Conservation (phyloP, 2,797 vertebrate species). For the Malurus splendens region DNA sequence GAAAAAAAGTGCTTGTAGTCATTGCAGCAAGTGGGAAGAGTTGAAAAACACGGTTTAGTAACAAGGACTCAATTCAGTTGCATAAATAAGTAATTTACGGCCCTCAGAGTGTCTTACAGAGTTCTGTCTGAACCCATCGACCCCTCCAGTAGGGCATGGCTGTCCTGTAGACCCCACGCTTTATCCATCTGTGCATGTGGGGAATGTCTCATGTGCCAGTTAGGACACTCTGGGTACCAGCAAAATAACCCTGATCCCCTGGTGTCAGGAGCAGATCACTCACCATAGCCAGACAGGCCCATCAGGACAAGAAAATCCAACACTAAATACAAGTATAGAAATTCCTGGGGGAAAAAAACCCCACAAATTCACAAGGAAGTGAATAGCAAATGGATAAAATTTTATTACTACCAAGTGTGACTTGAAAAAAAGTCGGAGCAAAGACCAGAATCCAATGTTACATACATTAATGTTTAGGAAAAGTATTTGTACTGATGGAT, state of each 20-base stretch:
- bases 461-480: not conserved
- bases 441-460: not conserved
- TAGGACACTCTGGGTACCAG: not conserved
- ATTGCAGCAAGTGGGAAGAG: not conserved
- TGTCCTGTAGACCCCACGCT: not conserved
- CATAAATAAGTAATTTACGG: not conserved
- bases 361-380: not conserved
- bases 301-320: not conserved
- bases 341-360: accelerated
- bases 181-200: not conserved
- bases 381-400: not conserved
- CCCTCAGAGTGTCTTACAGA: not conserved
- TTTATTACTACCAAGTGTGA: not conserved
- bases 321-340: not conserved
- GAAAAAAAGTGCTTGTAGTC: not conserved
- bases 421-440: not conserved
- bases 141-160: not conserved
- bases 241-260: not conserved
- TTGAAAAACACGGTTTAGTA: not conserved
- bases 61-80: not conserved
- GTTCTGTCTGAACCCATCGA: not conserved
- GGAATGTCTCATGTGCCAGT: not conserved
- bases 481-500: not conserved
- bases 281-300: not conserved
- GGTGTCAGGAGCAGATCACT: not conserved